A percentile compares a stretch with the other conserved stretches of the same genome.
Evolutionary conservation across 2,797 vertebrate species (phyloP).

Genomic region (Neostethus bicornis): DNA sequence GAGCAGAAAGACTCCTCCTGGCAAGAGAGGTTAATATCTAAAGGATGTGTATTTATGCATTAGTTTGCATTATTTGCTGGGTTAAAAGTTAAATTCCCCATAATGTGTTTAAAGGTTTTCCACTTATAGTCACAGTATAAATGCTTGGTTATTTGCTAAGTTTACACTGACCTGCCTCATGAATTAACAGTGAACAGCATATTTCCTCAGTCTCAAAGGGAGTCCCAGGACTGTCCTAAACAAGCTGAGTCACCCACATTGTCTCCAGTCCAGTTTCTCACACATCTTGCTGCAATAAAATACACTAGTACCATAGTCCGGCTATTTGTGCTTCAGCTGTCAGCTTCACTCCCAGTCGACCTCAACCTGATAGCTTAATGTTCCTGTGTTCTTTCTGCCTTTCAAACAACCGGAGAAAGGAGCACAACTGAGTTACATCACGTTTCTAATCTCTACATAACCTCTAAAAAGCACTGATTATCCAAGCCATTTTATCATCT

Average conservation of each 20-base stretch:
- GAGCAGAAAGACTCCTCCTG: conserved; percentile 51
- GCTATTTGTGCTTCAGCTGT: conserved; percentile 30
- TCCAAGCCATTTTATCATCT: conserved; percentile 28
- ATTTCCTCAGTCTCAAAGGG: conserved; percentile 43
- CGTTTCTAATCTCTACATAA: conserved; percentile 19
- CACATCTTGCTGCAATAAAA: conserved; percentile 26
- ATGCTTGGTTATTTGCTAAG: conserved; percentile 15
- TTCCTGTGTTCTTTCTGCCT: conserved; percentile 44
- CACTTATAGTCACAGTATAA: conserved; percentile 9
- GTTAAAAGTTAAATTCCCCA: conserved; percentile 47
- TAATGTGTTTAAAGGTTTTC: conserved; percentile 4
- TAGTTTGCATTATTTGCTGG: conserved; percentile 26
- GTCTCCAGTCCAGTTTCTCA: conserved; percentile 28
- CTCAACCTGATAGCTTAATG: conserved; percentile 49
- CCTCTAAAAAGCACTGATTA: conserved; percentile 31
- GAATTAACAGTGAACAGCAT: conserved; percentile 37
- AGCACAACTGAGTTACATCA: conserved; percentile 43
- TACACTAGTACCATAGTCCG: conserved; percentile 27
- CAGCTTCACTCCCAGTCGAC: conserved; percentile 33
- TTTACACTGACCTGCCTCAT: conserved; percentile 37
- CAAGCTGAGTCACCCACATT: conserved; percentile 48
- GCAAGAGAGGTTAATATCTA: conserved; percentile 39
- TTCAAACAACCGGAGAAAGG: conserved; percentile 49
- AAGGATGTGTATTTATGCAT: conserved; percentile 9
- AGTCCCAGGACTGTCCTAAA: conserved; percentile 45